Percentiles rank a stretch among this genome's conserved stretches.
These are phyloP conservation scores for Urocitellus parryii DNA, from an alignment of 2,113 vertebrate species.

Conservation along the genomic window DNA sequence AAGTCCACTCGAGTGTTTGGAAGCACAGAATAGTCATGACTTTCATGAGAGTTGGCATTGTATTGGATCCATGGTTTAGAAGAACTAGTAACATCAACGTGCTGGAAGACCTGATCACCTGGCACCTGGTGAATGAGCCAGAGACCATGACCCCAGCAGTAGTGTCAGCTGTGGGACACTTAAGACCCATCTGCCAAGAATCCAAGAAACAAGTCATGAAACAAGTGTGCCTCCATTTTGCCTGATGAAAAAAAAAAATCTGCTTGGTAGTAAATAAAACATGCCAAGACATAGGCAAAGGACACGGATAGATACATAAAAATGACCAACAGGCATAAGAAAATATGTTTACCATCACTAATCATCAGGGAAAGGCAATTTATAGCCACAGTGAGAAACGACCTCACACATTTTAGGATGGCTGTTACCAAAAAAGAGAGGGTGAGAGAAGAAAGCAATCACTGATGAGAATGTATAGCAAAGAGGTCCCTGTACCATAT, in stretches of 20 bases:
- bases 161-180: rapidly evolving
- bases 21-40: too few relatives aligned
- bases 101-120: neutral
- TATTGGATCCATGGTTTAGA: too few relatives aligned
- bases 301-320: neutral
- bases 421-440: neutral
- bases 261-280: neutral
- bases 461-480: neutral
- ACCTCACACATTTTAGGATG: neutral
- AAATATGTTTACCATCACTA: neutral
- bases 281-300: neutral
- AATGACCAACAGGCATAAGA: too few relatives aligned
- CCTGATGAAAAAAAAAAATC: neutral
- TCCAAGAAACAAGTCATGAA: neutral
- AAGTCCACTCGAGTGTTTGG: too few relatives aligned
- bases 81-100: neutral
- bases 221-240: rapidly evolving
- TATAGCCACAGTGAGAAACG: neutral
- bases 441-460: neutral
- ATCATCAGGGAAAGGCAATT: neutral
- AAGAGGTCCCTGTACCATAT: neutral
- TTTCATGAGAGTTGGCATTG: too few relatives aligned
- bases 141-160: rapidly evolving
- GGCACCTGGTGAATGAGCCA: neutral
- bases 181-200: neutral